A percentile compares a stretch with the other conserved stretches of the same genome.
phyloP scores from a whole-genome alignment of 2,888 invertebrate genomes.

The Spodoptera littoralis region DNA sequence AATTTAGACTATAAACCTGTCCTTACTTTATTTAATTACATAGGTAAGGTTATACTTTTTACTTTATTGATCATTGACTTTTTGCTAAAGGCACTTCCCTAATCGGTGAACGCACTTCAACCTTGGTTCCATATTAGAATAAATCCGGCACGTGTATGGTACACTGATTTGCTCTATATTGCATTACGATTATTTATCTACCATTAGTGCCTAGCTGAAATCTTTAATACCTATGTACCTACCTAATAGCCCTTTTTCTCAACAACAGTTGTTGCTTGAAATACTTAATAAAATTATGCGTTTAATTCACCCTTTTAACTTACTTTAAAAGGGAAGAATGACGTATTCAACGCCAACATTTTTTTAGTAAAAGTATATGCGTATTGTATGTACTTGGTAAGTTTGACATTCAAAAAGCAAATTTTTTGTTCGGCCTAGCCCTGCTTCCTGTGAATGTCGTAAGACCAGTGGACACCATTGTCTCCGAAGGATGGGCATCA shows the following conservation, averaged over 20 bases:
- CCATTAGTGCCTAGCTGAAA: not conserved
- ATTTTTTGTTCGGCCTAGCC: constrained; percentile 25
- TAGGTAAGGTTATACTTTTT: constrained; percentile 32
- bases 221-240: no score
- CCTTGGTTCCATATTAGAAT: constrained; percentile 58
- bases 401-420: no score
- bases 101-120: constrained; percentile 58
- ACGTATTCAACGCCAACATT: no score
- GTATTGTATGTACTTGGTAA: no score
- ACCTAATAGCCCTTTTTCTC: no score
- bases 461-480: constrained; percentile 39
- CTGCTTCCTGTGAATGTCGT: constrained; percentile 37
- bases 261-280: no score
- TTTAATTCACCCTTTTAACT: no score
- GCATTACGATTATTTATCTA: constrained; percentile 32
- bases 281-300: not conserved
- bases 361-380: no score
- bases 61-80: constrained; percentile 23
- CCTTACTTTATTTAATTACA: constrained; percentile 28
- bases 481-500: constrained; percentile 18
- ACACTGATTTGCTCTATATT: constrained; percentile 21
- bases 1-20: constrained; percentile 2
- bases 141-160: constrained; percentile 32
- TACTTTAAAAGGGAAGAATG: no score
- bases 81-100: constrained; percentile 50